Percentiles rank a stretch among this genome's conserved stretches.
phyloP scores from a whole-genome alignment of 2,888 invertebrate species.

The Sycophila texana region DNA sequence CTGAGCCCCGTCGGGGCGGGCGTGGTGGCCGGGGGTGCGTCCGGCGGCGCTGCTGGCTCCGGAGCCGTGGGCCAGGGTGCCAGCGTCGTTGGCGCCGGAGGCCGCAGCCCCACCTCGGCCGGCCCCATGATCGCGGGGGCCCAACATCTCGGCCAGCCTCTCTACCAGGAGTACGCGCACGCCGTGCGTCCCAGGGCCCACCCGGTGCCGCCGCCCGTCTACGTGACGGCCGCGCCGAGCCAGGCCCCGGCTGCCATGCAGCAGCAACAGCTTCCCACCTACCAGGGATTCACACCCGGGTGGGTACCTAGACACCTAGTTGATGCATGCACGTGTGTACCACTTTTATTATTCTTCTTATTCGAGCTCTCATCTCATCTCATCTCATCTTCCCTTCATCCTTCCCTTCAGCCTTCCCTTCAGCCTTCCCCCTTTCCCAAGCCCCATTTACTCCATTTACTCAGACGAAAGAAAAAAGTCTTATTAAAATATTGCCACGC shows the following conservation, averaged over 20 bases:
- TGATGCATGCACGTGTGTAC: constrained; percentile 75
- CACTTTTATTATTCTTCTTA: constrained; percentile 65
- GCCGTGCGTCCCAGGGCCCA: constrained; percentile 71
- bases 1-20: neutral
- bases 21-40: neutral
- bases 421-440: no score
- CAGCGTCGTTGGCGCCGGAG: neutral
- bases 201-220: constrained; percentile 82
- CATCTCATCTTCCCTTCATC: constrained; percentile 17
- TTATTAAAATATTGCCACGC: no score
- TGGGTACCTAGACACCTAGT: constrained; percentile 75
- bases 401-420: neutral
- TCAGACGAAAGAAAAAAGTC: no score
- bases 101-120: constrained; percentile 58
- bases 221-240: constrained; percentile 80
- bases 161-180: constrained; percentile 79
- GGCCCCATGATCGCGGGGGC: constrained; percentile 68
- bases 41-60: constrained; percentile 54
- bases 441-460: no score
- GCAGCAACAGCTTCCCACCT: constrained; percentile 75
- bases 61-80: constrained; percentile 65
- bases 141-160: constrained; percentile 80
- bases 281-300: constrained; percentile 76
- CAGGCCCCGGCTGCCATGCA: constrained; percentile 73
- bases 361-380: constrained; percentile 45